These are phyloP conservation scores for Globodera rostochiensis DNA, from an alignment of 1,140 invertebrate species.

Conservation along the genomic window DNA sequence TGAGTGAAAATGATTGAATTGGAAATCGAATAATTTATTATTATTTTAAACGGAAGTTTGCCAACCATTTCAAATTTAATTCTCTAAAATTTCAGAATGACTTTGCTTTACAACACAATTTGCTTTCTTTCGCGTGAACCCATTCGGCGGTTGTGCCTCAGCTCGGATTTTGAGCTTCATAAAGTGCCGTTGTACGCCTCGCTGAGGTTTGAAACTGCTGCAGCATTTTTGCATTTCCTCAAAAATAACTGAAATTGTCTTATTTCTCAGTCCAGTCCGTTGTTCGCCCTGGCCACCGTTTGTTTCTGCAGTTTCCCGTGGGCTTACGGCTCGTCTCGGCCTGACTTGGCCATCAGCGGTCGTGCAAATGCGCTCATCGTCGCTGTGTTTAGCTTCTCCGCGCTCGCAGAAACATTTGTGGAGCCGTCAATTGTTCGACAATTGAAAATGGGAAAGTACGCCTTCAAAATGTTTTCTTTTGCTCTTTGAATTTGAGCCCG, in stretches of 20 bases:
- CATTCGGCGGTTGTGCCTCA: slow-evolving; percentile 48
- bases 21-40: too few species aligned
- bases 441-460: slow-evolving; percentile 41
- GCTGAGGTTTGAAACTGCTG: slow-evolving; percentile 30
- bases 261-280: slow-evolving; percentile 31
- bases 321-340: slow-evolving; percentile 14
- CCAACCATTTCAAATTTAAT: too few species aligned
- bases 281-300: slow-evolving; percentile 34
- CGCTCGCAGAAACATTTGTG: slow-evolving; percentile 44
- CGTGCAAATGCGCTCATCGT: slow-evolving; percentile 38
- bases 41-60: too few species aligned
- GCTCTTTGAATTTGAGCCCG: background rate
- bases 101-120: slow-evolving; percentile 46
- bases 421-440: slow-evolving; percentile 48
- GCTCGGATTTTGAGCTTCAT: slow-evolving; percentile 34
- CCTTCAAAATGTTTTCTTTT: background rate
- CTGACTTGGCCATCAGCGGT: slow-evolving; percentile 21
- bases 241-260: background rate
- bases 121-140: slow-evolving; percentile 47
- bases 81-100: slow-evolving; percentile 32
- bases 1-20: slow-evolving; percentile 16
- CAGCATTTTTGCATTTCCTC: slow-evolving; percentile 16
- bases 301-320: slow-evolving; percentile 29
- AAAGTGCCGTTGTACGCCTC: slow-evolving; percentile 40
- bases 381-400: slow-evolving; percentile 35